Evolutionary conservation across 1,140 invertebrate species (phyloP).

Genomic region (Daktulosphaira vitifoliae): DNA sequence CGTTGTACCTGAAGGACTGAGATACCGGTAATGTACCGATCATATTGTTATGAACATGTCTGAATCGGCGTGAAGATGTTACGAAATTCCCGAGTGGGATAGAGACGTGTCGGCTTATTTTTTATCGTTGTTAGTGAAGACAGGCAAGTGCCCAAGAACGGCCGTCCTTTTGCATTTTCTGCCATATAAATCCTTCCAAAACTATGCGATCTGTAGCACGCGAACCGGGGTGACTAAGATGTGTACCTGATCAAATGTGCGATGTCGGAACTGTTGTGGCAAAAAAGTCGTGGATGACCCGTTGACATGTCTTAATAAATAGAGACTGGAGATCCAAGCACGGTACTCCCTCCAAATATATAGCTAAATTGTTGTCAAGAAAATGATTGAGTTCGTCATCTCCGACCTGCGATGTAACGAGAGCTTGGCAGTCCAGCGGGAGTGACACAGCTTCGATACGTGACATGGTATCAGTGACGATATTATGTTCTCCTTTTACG

Average conservation of each 20-base stretch:
- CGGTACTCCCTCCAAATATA: background rate
- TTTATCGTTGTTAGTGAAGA: background rate
- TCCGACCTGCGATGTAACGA: background rate
- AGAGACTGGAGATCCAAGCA: background rate
- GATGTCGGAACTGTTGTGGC: no score
- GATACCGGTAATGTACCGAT: no score
- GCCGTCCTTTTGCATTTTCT: background rate
- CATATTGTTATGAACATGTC: no score
- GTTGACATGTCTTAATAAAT: no score
- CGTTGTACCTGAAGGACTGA: no score
- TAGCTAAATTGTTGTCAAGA: background rate
- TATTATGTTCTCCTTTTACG: conserved; percentile 40
- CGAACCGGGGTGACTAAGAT: background rate
- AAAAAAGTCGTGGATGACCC: no score
- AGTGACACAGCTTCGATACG: conserved; percentile 36
- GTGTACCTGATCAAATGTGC: no score
- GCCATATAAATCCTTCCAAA: no score
- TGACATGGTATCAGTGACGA: conserved; percentile 40
- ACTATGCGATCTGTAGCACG: background rate
- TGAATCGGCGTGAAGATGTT: no score
- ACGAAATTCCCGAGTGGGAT: background rate
- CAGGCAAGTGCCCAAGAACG: background rate
- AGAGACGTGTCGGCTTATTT: no score
- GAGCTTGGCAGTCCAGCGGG: no score
- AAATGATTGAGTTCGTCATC: conserved; percentile 6